phyloP scores from a whole-genome alignment of 92 coral and sea anemone species.

The Palythoa grandiflora region DNA sequence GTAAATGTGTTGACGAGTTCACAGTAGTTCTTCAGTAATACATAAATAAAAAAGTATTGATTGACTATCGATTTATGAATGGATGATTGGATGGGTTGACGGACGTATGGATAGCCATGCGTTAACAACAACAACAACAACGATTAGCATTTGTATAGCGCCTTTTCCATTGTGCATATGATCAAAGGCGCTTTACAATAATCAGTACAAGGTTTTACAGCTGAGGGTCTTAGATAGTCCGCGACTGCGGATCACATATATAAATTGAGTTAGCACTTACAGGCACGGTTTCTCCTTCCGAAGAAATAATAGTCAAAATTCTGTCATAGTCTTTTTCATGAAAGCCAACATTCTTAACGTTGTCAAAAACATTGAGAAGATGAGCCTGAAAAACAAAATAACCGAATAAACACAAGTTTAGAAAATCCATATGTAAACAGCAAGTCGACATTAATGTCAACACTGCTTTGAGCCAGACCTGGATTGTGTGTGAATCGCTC shows the following conservation, averaged over 20 bases:
- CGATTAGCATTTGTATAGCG: too few species aligned
- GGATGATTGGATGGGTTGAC: too few species aligned
- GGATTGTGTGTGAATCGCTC: constrained; percentile 92
- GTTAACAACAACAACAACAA: neutral
- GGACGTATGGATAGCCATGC: neutral
- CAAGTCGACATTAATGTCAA: neutral
- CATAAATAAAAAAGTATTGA: too few species aligned
- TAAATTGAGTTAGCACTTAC: constrained; percentile 28
- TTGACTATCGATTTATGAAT: neutral
- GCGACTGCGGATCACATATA: too few species aligned
- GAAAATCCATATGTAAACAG: neutral
- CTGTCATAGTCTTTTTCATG: constrained; percentile 93
- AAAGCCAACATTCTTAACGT: constrained; percentile 85
- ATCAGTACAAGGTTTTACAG: too few species aligned
- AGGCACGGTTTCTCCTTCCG: constrained; percentile 92
- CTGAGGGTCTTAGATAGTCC: too few species aligned
- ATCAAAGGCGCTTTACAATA: too few species aligned
- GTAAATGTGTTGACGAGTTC: too few species aligned
- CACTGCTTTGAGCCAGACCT: constrained; percentile 46
- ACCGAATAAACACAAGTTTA: neutral
- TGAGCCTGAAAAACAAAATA: constrained; percentile 68
- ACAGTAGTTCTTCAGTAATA: too few species aligned
- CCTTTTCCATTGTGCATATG: too few species aligned
- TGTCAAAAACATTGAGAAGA: constrained; percentile 86
- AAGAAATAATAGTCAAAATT: constrained; percentile 84